Evolutionary conservation across 2,888 invertebrate genomes (phyloP).

Genomic region (Synanthedon vespiformis): DNA sequence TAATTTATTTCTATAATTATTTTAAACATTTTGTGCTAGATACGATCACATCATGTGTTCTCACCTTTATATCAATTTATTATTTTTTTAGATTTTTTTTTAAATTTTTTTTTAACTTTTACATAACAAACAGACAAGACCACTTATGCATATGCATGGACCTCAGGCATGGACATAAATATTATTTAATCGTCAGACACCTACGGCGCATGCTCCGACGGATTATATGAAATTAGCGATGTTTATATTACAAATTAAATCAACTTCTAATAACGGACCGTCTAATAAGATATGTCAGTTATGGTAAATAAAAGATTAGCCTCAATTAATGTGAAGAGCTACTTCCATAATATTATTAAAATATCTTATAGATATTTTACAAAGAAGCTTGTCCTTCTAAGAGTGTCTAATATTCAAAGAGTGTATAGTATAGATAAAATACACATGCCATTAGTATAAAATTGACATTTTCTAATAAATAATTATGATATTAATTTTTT

Average conservation of each 20-base stretch:
- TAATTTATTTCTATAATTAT: too few species aligned
- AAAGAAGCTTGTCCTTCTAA: too few species aligned
- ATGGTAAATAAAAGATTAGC: slow-evolving; percentile 19
- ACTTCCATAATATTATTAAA: not conserved
- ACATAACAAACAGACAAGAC: not conserved
- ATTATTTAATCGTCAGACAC: slow-evolving; percentile 9
- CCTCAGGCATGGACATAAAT: not conserved
- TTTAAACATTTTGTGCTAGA: too few species aligned
- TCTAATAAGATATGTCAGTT: slow-evolving; percentile 17
- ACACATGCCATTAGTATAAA: too few species aligned
- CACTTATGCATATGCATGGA: not conserved
- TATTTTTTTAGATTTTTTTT: too few species aligned
- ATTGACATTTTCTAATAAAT: too few species aligned
- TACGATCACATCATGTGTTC: too few species aligned
- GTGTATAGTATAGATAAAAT: too few species aligned
- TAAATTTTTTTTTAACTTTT: not conserved
- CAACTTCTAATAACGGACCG: slow-evolving; percentile 28
- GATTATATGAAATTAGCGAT: slow-evolving; percentile 46
- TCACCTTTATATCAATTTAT: too few species aligned
- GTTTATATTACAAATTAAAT: slow-evolving; percentile 37
- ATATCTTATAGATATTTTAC: too few species aligned
- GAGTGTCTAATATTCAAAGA: too few species aligned
- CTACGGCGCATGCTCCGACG: slow-evolving; percentile 23
- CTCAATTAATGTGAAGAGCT: not conserved
- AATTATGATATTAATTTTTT: too few species aligned